Evolutionary conservation across 1,140 invertebrate genomes (phyloP).

Genomic region (Eumeta japonica): DNA sequence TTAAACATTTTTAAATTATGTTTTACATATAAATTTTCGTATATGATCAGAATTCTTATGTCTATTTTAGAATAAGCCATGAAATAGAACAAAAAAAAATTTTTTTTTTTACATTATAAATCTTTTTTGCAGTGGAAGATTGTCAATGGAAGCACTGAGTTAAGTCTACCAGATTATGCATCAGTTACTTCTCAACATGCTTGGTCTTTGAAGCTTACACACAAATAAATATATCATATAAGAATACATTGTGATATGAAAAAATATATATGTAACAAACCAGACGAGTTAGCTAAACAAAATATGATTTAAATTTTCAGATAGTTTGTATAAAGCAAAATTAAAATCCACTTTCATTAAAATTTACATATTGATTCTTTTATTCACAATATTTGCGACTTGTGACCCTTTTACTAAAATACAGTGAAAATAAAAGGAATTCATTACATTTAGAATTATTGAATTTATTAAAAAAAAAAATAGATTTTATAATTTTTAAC

Average conservation of each 20-base stretch:
- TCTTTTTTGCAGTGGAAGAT: slow-evolving; percentile 22
- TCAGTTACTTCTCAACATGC: slow-evolving; percentile 18
- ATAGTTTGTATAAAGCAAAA: slow-evolving; percentile 2
- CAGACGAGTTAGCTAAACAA: neutral
- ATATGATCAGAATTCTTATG: too few relatives aligned
- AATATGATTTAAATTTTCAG: slow-evolving; percentile 3
- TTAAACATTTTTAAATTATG: too few relatives aligned
- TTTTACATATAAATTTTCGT: too few relatives aligned
- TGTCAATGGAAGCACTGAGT: slow-evolving; percentile 14
- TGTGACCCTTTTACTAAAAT: too few relatives aligned
- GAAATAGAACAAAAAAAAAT: too few relatives aligned
- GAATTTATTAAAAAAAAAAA: too few relatives aligned
- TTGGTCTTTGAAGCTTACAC: slow-evolving; percentile 25
- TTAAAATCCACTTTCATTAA: neutral
- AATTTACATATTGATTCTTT: neutral
- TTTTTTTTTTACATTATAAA: too few relatives aligned
- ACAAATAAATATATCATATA: slow-evolving; percentile 12
- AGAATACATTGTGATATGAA: slow-evolving; percentile 7
- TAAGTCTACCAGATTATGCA: slow-evolving; percentile 21
- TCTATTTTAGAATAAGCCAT: too few relatives aligned
- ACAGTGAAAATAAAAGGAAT: too few relatives aligned
- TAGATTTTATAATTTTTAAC: too few relatives aligned
- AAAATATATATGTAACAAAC: slow-evolving; percentile 11
- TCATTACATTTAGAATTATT: too few relatives aligned
- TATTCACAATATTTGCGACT: too few relatives aligned